phyloP scores from a whole-genome alignment of 2,113 vertebrate species.

The Columbina picui region DNA sequence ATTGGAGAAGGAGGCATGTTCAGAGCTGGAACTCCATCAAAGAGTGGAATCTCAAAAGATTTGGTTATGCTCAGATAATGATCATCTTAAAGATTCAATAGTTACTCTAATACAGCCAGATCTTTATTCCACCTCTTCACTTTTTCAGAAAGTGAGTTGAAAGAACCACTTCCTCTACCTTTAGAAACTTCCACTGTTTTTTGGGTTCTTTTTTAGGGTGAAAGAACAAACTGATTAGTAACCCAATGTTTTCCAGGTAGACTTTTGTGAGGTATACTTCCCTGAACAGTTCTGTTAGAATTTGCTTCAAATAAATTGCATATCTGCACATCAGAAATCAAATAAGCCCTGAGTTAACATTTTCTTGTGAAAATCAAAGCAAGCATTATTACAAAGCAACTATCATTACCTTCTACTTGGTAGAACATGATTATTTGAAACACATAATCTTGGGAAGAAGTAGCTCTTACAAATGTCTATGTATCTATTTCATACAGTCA shows the following conservation, averaged over 20 bases:
- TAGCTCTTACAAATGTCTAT: neutral
- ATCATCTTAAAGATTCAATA: neutral
- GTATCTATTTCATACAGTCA: neutral
- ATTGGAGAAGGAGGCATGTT: neutral
- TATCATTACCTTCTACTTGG: neutral
- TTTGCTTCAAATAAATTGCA: neutral
- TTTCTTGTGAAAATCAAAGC: neutral
- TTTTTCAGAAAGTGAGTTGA: neutral
- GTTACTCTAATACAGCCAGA: neutral
- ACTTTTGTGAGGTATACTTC: neutral
- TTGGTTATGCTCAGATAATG: neutral
- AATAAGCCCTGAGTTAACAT: neutral
- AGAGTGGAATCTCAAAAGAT: neutral
- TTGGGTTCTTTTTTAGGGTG: neutral
- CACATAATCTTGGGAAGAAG: neutral
- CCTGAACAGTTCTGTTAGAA: neutral
- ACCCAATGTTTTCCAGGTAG: neutral
- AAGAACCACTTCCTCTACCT: neutral
- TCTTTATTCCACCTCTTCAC: neutral
- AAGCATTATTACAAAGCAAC: neutral
- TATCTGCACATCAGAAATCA: neutral
- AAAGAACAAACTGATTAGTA: neutral
- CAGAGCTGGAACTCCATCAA: neutral
- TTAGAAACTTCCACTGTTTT: neutral
- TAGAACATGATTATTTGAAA: neutral